phyloP scores from a whole-genome alignment of 2,113 vertebrate species.

The Xenopus laevis region DNA sequence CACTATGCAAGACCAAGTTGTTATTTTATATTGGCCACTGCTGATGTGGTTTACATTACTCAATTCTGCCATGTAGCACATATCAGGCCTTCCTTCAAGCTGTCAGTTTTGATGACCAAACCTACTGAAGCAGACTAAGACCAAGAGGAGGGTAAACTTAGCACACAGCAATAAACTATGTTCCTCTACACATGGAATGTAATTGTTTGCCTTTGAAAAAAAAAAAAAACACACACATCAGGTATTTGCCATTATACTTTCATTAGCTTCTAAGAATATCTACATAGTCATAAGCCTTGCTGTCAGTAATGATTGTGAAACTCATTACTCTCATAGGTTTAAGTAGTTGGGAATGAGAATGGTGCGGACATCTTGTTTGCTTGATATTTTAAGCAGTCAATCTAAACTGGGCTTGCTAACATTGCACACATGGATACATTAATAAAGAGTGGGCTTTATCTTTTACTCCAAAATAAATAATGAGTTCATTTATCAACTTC shows the following conservation, averaged over 20 bases:
- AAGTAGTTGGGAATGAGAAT: neutral
- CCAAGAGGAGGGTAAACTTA: too few species aligned
- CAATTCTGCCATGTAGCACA: too few species aligned
- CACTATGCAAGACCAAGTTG: too few species aligned
- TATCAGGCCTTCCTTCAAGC: too few species aligned
- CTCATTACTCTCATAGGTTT: conserved; percentile 47
- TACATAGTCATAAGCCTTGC: conserved; percentile 38
- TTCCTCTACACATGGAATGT: neutral
- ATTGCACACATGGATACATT: neutral
- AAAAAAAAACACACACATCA: conserved; percentile 14
- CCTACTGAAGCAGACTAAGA: too few species aligned
- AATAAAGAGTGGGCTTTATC: conserved; percentile 24
- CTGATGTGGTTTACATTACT: too few species aligned
- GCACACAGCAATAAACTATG: neutral
- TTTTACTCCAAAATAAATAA: neutral
- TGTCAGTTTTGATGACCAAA: too few species aligned
- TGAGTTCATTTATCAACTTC: neutral
- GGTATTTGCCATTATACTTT: conserved; percentile 47
- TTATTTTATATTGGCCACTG: too few species aligned
- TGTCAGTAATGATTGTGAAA: conserved; percentile 48
- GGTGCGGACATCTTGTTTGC: conserved; percentile 17
- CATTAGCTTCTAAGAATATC: conserved; percentile 44
- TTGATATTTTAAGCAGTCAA: conserved; percentile 2
- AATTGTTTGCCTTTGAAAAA: conserved; percentile 34
- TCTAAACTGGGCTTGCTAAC: conserved; percentile 32